phyloP scores from a whole-genome alignment of 1,140 invertebrate genomes.

The Drosophila pachea region DNA sequence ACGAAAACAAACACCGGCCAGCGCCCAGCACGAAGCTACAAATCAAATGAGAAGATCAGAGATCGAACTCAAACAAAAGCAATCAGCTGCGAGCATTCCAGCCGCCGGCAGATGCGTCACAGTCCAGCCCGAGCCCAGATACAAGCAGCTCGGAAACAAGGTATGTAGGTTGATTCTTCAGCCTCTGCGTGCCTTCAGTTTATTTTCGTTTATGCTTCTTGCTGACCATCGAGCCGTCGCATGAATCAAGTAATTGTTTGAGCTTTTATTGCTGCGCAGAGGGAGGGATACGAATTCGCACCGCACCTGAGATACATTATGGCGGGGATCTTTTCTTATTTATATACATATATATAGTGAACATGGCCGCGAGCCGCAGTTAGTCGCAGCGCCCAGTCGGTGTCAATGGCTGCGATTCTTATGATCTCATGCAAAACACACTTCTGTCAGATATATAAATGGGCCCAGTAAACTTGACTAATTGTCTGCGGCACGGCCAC shows the following conservation, averaged over 20 bases:
- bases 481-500: conserved; percentile 59
- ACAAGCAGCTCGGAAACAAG: conserved; percentile 26
- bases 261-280: conserved; percentile 34
- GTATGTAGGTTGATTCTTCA: conserved; percentile 31
- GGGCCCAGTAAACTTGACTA: conserved; percentile 61
- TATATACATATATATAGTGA: conserved; percentile 68
- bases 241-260: conserved; percentile 52
- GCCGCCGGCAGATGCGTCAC: conserved; percentile 55
- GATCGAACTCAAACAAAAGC: conserved; percentile 53
- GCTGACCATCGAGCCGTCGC: conserved; percentile 13
- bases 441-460: conserved; percentile 67
- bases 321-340: conserved; percentile 43
- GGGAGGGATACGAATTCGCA: conserved; percentile 24
- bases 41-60: conserved; percentile 21
- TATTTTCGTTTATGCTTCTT: background rate
- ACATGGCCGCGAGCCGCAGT: conserved; percentile 60
- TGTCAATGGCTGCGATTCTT: conserved; percentile 50
- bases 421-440: conserved; percentile 44
- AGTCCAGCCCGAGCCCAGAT: conserved; percentile 15
- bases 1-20: conserved; percentile 47
- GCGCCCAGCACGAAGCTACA: conserved; percentile 2
- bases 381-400: conserved; percentile 42
- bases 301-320: conserved; percentile 34
- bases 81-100: conserved; percentile 50
- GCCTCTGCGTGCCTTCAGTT: conserved; percentile 4